Conservation (phyloP, 2,797 vertebrate genomes). For the Protosalanx chinensis region DNA sequence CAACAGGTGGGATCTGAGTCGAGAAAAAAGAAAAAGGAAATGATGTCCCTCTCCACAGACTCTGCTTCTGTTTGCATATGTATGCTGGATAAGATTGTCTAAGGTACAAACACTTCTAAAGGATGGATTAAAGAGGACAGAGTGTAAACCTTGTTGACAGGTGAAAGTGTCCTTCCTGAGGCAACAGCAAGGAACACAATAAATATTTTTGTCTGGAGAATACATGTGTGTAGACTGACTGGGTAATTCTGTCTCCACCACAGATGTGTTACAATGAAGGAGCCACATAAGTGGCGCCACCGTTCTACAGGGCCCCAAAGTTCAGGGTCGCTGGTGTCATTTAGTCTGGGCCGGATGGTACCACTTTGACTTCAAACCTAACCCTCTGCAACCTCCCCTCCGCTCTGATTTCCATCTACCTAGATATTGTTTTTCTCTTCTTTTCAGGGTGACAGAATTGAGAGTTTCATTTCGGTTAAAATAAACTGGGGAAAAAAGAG, state of each 20-base stretch:
- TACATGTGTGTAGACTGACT: conserved; percentile 44
- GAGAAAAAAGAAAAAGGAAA: not conserved
- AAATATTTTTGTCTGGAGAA: conserved; percentile 61
- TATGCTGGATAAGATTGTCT: conserved; percentile 24
- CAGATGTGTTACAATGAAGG: not conserved
- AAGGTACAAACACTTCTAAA: conserved; percentile 39
- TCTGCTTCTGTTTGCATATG: conserved; percentile 34
- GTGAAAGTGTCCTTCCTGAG: conserved; percentile 23
- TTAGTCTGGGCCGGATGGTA: conserved; percentile 43
- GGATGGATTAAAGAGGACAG: conserved; percentile 2
- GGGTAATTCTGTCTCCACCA: conserved; percentile 13
- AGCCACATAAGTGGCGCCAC: conserved; percentile 32
- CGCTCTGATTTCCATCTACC: not conserved
- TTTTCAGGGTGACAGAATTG: not conserved
- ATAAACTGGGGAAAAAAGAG: not conserved
- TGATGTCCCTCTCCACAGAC: not conserved
- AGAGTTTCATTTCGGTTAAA: not conserved
- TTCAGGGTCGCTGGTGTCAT: conserved; percentile 40
- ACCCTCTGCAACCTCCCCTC: not conserved
- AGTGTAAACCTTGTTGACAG: conserved; percentile 36
- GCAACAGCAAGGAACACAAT: conserved; percentile 38
- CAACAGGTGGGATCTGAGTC: conserved; percentile 53
- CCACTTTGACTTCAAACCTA: conserved; percentile 13
- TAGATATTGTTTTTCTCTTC: not conserved
- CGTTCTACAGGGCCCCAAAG: conserved; percentile 9